phyloP scores from a whole-genome alignment of 2,113 vertebrate genomes.

The Cyrtonyx montezumae region DNA sequence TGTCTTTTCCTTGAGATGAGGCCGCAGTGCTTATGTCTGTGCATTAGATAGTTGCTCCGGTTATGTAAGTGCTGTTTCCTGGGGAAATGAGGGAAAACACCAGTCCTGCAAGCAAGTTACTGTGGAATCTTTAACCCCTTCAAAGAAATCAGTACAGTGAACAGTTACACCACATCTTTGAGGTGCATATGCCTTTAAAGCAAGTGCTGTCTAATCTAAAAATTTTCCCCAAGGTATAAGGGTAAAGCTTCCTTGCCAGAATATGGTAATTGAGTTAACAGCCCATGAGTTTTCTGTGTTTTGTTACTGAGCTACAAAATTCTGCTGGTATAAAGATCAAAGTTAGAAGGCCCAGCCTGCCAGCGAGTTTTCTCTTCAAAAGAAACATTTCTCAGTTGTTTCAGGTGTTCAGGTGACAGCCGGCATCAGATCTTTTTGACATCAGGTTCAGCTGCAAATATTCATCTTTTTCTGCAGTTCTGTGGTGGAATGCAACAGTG shows the following conservation, averaged over 20 bases:
- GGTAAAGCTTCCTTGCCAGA: constrained; percentile 45
- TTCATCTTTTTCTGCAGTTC: background rate
- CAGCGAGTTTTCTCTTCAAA: constrained; percentile 39
- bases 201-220: constrained; percentile 2
- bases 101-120: background rate
- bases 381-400: background rate
- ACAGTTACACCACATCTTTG: background rate
- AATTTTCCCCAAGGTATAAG: constrained; percentile 32
- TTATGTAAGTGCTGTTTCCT: background rate
- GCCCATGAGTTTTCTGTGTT: constrained; percentile 36
- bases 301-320: constrained; percentile 47
- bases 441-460: background rate
- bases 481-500: background rate
- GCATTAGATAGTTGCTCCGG: background rate
- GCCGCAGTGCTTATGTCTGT: background rate
- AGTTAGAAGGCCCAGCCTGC: constrained; percentile 24
- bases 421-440: background rate
- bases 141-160: background rate
- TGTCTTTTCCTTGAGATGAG: background rate
- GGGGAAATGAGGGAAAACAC: background rate
- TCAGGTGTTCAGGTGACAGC: constrained; percentile 16
- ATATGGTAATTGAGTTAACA: constrained; percentile 49
- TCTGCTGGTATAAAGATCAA: constrained; percentile 23
- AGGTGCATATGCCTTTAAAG: constrained; percentile 18
- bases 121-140: background rate